These are phyloP conservation scores for Pristionchus pacificus DNA, from an alignment of 1,140 invertebrate genomes.

Conservation along the genomic window DNA sequence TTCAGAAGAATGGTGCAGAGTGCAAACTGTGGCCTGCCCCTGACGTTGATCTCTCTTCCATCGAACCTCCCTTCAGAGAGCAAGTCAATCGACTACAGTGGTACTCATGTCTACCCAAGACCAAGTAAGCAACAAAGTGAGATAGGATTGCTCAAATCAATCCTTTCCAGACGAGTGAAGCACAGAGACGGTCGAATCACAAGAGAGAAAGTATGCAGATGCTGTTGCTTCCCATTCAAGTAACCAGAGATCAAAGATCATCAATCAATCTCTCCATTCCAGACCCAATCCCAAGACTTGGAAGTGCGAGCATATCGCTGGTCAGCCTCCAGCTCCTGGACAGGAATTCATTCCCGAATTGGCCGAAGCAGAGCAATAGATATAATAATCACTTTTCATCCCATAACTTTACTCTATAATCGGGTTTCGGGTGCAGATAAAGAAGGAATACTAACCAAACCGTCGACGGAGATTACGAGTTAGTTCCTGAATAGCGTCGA, in stretches of 20 bases:
- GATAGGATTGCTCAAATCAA: slow-evolving; percentile 9
- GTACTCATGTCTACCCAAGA: slow-evolving; percentile 49
- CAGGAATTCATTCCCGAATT: slow-evolving; percentile 35
- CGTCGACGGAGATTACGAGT: too few species aligned
- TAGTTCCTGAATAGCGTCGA: too few species aligned
- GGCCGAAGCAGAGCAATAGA: not conserved
- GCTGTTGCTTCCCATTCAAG: slow-evolving; percentile 55
- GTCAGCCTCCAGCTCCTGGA: slow-evolving; percentile 46
- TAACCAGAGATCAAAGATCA: too few species aligned
- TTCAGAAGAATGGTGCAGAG: slow-evolving; percentile 47
- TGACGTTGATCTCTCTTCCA: slow-evolving; percentile 41
- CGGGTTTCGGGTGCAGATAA: too few species aligned
- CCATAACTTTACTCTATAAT: too few species aligned
- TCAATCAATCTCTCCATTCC: too few species aligned
- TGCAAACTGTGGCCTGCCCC: slow-evolving; percentile 52
- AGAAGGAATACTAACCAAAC: too few species aligned
- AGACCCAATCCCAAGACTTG: slow-evolving; percentile 44
- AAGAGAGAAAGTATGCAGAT: slow-evolving; percentile 50
- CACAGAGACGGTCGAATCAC: slow-evolving; percentile 31
- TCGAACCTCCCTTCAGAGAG: slow-evolving; percentile 48
- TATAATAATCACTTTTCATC: not conserved
- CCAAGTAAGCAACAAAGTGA: slow-evolving; percentile 29
- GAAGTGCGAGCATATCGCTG: slow-evolving; percentile 47
- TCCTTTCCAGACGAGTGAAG: slow-evolving; percentile 38
- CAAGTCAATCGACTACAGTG: slow-evolving; percentile 48